Percentiles rank a stretch among this genome's conserved stretches.
Evolutionary conservation across 2,888 invertebrate genomes (phyloP).

Genomic region (Blastobasis adustella): DNA sequence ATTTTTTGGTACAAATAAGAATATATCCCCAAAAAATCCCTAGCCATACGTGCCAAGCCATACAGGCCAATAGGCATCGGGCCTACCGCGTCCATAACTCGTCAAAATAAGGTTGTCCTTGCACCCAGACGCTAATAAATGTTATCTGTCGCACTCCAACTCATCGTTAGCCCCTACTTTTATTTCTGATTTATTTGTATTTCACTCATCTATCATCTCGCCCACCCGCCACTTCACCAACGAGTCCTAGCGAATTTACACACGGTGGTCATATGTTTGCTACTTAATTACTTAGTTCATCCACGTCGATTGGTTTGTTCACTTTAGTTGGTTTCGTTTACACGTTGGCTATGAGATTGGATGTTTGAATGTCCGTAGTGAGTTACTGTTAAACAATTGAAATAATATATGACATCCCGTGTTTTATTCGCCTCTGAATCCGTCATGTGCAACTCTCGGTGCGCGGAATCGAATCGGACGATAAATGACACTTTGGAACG

Average conservation of each 20-base stretch:
- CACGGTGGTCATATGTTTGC: conserved; percentile 75
- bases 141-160: conserved; percentile 22
- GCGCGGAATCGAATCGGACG: conserved; percentile 21
- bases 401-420: conserved; percentile 76
- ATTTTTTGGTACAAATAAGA: too few species aligned
- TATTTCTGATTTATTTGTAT: conserved; percentile 22
- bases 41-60: too few species aligned
- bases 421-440: conserved; percentile 75
- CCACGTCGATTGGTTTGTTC: conserved; percentile 65
- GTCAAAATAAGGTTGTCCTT: too few species aligned
- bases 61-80: too few species aligned
- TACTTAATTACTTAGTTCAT: conserved; percentile 41
- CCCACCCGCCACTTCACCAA: conserved; percentile 34
- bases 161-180: conserved; percentile 22
- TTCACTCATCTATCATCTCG: conserved; percentile 33
- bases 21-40: too few species aligned
- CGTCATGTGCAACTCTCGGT: conserved; percentile 74
- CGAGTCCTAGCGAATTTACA: conserved; percentile 72
- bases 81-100: too few species aligned
- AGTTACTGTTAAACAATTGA: conserved; percentile 63
- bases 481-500: conserved; percentile 39
- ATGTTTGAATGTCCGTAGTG: conserved; percentile 71
- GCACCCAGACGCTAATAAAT: too few species aligned
- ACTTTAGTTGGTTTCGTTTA: conserved; percentile 60
- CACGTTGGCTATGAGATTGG: conserved; percentile 62